phyloP scores from a whole-genome alignment of 2,797 vertebrate species.

The Eremophila alpestris region DNA sequence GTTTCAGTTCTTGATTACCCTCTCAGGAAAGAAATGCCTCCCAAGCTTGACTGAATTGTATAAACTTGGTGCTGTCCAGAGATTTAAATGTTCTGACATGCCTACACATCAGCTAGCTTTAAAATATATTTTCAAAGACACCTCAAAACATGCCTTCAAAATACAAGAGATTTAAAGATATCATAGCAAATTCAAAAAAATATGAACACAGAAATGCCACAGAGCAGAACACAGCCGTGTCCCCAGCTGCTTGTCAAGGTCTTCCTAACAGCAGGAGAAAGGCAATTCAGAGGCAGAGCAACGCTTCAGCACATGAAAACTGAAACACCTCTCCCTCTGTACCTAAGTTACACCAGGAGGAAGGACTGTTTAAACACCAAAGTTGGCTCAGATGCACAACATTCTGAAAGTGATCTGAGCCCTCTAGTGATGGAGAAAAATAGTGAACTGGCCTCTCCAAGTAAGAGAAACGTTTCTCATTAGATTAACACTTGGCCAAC shows the following conservation, averaged over 20 bases:
- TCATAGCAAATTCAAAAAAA: not conserved
- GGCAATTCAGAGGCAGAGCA: not conserved
- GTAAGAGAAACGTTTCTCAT: not conserved
- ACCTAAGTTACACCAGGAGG: accelerated
- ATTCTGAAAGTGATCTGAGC: slow-evolving; percentile 38
- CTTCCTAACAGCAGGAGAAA: not conserved
- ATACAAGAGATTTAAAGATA: not conserved
- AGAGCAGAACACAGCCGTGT: not conserved
- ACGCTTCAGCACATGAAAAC: accelerated
- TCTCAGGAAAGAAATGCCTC: not conserved
- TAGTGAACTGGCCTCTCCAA: not conserved
- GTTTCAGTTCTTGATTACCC: not conserved
- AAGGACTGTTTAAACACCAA: not conserved
- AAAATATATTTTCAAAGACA: not conserved
- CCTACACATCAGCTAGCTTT: not conserved
- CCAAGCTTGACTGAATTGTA: not conserved
- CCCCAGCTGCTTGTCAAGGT: not conserved
- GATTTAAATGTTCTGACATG: not conserved
- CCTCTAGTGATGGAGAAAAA: slow-evolving; percentile 49
- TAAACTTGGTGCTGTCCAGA: not conserved
- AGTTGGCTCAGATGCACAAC: not conserved
- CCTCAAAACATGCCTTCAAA: not conserved
- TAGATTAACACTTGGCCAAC: not conserved
- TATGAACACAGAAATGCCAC: not conserved
- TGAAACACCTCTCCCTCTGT: not conserved